Evolutionary conservation across 2,888 invertebrate genomes (phyloP).

Genomic region (Acanthosepion pharaonis): DNA sequence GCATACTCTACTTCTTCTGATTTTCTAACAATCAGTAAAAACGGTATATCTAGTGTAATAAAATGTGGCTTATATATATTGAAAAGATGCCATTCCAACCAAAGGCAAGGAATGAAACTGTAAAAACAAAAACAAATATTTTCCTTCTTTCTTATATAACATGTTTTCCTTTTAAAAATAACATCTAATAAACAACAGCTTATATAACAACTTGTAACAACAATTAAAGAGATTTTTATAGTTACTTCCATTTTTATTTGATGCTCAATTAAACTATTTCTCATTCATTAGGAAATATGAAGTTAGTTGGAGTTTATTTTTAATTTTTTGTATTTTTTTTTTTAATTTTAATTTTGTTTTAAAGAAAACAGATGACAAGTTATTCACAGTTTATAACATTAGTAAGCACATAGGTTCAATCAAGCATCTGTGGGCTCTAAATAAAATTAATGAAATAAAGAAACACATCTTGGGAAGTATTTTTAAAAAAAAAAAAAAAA

Average conservation of each 20-base stretch:
- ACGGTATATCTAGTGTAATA: background rate
- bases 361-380: conserved; percentile 40
- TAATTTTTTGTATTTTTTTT: background rate
- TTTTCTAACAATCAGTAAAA: background rate
- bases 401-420: conserved; percentile 35
- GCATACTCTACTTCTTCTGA: background rate
- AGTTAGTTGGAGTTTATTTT: background rate
- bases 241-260: background rate
- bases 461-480: background rate
- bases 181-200: background rate
- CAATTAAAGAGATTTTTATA: conserved; percentile 3
- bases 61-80: background rate
- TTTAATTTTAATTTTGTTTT: background rate
- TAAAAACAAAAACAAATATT: background rate
- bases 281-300: background rate
- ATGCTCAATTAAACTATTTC: background rate
- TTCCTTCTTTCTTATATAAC: background rate
- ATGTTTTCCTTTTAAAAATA: background rate
- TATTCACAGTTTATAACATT: conserved; percentile 41
- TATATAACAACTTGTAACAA: background rate
- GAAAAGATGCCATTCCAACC: background rate
- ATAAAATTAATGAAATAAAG: conserved; percentile 41
- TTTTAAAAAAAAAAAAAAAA: background rate
- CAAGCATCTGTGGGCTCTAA: conserved; percentile 39
- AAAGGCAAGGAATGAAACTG: background rate